Percentiles rank a stretch among this genome's conserved stretches.
Conservation (phyloP, 2,888 invertebrate genomes). For the Galeruca laticollis region DNA sequence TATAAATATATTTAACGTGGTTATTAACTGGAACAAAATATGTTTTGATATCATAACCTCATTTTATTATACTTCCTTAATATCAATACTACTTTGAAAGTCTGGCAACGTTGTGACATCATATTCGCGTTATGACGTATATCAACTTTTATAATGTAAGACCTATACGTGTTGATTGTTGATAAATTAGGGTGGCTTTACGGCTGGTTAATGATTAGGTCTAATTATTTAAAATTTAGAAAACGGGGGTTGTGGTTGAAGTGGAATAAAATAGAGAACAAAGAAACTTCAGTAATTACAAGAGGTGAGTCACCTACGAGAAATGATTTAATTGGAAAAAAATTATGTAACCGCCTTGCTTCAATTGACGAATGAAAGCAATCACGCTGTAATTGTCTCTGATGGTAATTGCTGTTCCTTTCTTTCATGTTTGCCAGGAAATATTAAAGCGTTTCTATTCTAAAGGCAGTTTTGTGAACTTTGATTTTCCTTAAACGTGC, state of each 20-base stretch:
- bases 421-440: constrained; percentile 11
- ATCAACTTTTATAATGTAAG: no score
- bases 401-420: constrained; percentile 5
- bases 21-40: no score
- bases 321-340: constrained; percentile 10
- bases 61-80: no score
- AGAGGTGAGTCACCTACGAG: constrained; percentile 5
- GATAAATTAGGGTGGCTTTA: neutral
- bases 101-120: no score
- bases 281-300: neutral
- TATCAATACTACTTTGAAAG: no score
- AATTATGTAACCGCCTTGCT: constrained; percentile 1
- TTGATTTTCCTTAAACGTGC: constrained; percentile 6
- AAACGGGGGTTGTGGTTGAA: neutral
- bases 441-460: constrained; percentile 5
- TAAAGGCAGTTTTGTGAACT: constrained; percentile 5
- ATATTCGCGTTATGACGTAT: no score
- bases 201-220: neutral
- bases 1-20: no score
- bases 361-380: constrained; percentile 9
- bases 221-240: neutral
- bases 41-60: no score
- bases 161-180: neutral
- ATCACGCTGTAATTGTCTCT: constrained; percentile 1
- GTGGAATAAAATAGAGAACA: neutral